Evolutionary conservation across 2,113 vertebrate species (phyloP).

Genomic region (Grus americana): DNA sequence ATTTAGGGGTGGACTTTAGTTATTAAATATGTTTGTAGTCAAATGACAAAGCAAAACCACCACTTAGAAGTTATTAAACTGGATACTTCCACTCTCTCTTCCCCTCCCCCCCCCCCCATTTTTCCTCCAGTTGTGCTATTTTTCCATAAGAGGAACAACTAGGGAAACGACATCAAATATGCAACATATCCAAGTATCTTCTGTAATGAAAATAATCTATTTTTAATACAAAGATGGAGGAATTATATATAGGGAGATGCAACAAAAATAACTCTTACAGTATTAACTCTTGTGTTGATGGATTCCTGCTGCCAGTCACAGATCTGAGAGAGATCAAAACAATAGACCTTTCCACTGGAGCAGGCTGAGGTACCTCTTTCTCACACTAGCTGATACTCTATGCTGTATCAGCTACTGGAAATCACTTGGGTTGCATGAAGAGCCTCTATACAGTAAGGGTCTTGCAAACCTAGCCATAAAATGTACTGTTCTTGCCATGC

Average conservation of each 20-base stretch:
- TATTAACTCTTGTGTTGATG: not conserved
- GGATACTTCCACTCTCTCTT: not conserved
- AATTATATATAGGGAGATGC: not conserved
- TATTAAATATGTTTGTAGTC: not conserved
- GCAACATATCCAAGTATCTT: not conserved
- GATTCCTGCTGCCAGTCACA: not conserved
- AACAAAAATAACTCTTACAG: not conserved
- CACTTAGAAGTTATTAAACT: not conserved
- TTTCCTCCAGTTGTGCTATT: not conserved
- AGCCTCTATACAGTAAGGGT: not conserved
- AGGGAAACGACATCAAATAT: not conserved
- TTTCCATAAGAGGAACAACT: not conserved
- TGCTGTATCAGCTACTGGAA: not conserved
- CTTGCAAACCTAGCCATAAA: not conserved
- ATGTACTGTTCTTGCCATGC: rapidly evolving
- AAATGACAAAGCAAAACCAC: not conserved
- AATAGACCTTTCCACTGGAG: not conserved
- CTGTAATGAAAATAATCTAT: not conserved
- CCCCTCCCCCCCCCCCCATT: not conserved
- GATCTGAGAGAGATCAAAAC: not conserved
- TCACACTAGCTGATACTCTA: not conserved
- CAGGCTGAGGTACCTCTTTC: not conserved
- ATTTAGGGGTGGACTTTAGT: not conserved
- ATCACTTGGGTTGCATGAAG: not conserved
- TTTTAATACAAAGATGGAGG: not conserved